Percentiles rank a stretch among this genome's conserved stretches.
phyloP scores from a whole-genome alignment of 1,140 invertebrate species.

The Orius insidiosus region DNA sequence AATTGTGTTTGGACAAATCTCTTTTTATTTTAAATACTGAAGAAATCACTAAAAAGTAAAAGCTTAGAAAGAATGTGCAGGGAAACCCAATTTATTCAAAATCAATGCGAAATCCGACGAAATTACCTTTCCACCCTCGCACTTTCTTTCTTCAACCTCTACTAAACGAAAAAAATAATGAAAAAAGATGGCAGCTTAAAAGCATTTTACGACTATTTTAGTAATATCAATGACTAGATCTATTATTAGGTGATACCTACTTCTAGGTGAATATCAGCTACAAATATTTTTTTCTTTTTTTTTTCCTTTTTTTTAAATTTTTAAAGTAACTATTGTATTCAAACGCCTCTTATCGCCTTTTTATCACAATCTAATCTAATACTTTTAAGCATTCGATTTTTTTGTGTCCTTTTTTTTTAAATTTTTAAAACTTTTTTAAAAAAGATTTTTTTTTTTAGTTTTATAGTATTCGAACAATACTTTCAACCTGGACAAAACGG shows the following conservation, averaged over 20 bases:
- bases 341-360: slow-evolving; percentile 14
- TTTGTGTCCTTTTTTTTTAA: neutral
- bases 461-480: slow-evolving; percentile 8
- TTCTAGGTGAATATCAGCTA: slow-evolving; percentile 12
- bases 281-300: slow-evolving; percentile 8
- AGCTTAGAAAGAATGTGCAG: slow-evolving; percentile 3
- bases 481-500: slow-evolving; percentile 8
- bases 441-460: slow-evolving; percentile 5
- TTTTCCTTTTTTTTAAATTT: slow-evolving; percentile 6
- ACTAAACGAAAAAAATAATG: slow-evolving; percentile 1
- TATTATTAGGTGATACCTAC: slow-evolving; percentile 16
- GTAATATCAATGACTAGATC: slow-evolving; percentile 12
- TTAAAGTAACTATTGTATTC: slow-evolving; percentile 13
- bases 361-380: slow-evolving; percentile 17
- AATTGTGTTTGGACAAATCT: too few relatives aligned
- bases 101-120: neutral
- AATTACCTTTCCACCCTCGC: neutral
- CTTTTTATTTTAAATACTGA: slow-evolving; percentile 4
- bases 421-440: slow-evolving; percentile 8
- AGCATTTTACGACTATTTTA: slow-evolving; percentile 16
- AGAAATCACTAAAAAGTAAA: slow-evolving; percentile 6
- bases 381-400: slow-evolving; percentile 17
- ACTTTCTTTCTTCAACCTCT: neutral
- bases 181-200: slow-evolving; percentile 14
- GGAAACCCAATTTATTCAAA: slow-evolving; percentile 2